Percentiles rank a stretch among this genome's conserved stretches.
Evolutionary conservation across 2,113 vertebrate genomes (phyloP).

Genomic region (Uropsilus gracilis): DNA sequence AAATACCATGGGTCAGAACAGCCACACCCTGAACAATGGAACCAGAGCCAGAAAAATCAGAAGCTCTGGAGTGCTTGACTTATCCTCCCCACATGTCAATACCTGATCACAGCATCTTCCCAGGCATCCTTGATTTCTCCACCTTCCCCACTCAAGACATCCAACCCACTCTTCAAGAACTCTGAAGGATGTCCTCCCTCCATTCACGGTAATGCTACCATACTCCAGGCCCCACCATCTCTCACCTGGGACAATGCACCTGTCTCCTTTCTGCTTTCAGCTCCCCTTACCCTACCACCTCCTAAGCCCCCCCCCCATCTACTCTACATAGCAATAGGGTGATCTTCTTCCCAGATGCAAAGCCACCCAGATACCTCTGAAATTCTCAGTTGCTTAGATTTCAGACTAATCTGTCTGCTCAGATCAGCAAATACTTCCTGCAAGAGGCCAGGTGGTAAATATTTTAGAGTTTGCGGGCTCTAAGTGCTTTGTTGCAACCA

Average conservation of each 20-base stretch:
- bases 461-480: background rate
- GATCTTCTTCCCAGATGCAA: background rate
- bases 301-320: too few relatives aligned
- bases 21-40: background rate
- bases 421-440: background rate
- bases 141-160: background rate
- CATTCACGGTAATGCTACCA: background rate
- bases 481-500: background rate
- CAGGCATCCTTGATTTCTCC: background rate
- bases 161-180: background rate
- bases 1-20: background rate
- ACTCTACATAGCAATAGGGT: background rate
- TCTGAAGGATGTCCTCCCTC: background rate
- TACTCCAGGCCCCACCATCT: background rate
- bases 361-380: background rate
- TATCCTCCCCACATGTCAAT: background rate
- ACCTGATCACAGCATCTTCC: background rate
- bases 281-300: rapidly evolving
- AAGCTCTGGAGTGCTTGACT: background rate
- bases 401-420: background rate
- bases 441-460: background rate
- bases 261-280: background rate
- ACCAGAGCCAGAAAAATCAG: background rate
- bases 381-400: background rate
- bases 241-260: background rate